A percentile compares a stretch with the other conserved stretches of the same genome.
phyloP scores from a whole-genome alignment of 1,140 invertebrate species.

The Zeugodacus cucurbitae region DNA sequence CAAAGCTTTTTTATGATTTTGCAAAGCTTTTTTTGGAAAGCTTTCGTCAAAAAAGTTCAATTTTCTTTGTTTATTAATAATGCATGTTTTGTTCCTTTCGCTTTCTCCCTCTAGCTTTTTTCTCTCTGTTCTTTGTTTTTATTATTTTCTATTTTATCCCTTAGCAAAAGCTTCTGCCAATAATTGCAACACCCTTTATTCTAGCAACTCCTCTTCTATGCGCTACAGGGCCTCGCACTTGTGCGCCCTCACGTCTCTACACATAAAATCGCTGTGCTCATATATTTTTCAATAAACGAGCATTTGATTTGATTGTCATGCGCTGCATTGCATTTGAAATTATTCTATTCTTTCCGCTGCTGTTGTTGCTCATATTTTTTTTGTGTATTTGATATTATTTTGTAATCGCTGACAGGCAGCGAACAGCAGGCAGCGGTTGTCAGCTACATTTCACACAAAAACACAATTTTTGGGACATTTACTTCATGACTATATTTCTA shows the following conservation, averaged over 20 bases:
- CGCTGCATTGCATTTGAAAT: constrained; percentile 7
- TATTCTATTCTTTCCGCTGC: not conserved
- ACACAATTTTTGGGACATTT: not conserved
- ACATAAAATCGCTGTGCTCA: not conserved
- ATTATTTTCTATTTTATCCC: too few species aligned
- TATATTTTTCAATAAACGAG: constrained; percentile 33
- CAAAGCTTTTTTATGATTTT: too few species aligned
- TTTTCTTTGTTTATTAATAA: too few species aligned
- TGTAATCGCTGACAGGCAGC: not conserved
- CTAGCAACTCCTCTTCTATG: not conserved
- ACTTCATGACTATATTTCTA: not conserved
- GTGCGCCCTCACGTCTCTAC: not conserved
- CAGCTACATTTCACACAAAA: not conserved
- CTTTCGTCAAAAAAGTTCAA: too few species aligned
- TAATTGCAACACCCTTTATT: too few species aligned
- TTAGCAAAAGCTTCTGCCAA: too few species aligned
- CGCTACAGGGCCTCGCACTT: not conserved
- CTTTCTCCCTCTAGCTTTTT: too few species aligned
- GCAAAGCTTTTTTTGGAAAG: too few species aligned
- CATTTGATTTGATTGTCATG: constrained; percentile 15
- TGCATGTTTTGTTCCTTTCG: too few species aligned
- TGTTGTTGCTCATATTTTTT: not conserved
- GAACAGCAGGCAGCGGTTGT: not conserved
- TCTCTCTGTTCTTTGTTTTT: too few species aligned
- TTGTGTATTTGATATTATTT: not conserved